Evolutionary conservation across 1,140 invertebrate species (phyloP).

Genomic region (Eriocheir sinensis): DNA sequence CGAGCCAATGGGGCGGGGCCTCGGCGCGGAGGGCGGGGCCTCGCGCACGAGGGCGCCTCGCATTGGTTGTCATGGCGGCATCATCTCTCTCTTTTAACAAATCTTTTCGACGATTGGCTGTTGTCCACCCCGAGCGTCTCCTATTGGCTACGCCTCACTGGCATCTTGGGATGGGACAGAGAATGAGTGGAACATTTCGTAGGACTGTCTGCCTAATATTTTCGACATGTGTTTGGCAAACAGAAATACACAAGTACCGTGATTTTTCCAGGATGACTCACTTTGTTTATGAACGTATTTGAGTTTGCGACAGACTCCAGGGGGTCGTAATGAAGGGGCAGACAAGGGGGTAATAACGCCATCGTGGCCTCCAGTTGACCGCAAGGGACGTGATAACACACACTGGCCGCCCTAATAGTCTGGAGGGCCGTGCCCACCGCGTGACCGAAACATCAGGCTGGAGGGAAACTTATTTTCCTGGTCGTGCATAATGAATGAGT

Average conservation of each 20-base stretch:
- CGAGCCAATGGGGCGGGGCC: slow-evolving; percentile 76
- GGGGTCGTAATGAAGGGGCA: slow-evolving; percentile 58
- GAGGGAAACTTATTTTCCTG: slow-evolving; percentile 2
- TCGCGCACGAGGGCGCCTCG: neutral
- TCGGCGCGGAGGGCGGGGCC: slow-evolving; percentile 59
- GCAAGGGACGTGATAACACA: slow-evolving; percentile 47
- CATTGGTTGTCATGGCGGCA: slow-evolving; percentile 66
- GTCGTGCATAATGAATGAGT: neutral
- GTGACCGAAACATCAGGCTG: neutral
- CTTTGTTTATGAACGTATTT: slow-evolving; percentile 70
- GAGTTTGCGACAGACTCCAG: slow-evolving; percentile 61
- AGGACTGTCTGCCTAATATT: slow-evolving; percentile 79
- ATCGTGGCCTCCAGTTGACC: slow-evolving; percentile 67
- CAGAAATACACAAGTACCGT: slow-evolving; percentile 79
- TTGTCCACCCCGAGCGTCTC: slow-evolving; percentile 47
- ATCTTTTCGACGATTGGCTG: slow-evolving; percentile 74
- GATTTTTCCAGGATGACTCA: slow-evolving; percentile 79
- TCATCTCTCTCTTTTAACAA: slow-evolving; percentile 76
- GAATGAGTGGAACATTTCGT: slow-evolving; percentile 79
- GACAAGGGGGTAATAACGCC: slow-evolving; percentile 27
- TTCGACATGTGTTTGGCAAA: slow-evolving; percentile 79
- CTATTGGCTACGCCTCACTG: slow-evolving; percentile 77
- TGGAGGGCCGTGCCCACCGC: slow-evolving; percentile 18
- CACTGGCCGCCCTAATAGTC: slow-evolving; percentile 37
- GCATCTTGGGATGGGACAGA: slow-evolving; percentile 79